Evolutionary conservation across 1,140 invertebrate species (phyloP).

Genomic region (Lordiphosa clarofinis): DNA sequence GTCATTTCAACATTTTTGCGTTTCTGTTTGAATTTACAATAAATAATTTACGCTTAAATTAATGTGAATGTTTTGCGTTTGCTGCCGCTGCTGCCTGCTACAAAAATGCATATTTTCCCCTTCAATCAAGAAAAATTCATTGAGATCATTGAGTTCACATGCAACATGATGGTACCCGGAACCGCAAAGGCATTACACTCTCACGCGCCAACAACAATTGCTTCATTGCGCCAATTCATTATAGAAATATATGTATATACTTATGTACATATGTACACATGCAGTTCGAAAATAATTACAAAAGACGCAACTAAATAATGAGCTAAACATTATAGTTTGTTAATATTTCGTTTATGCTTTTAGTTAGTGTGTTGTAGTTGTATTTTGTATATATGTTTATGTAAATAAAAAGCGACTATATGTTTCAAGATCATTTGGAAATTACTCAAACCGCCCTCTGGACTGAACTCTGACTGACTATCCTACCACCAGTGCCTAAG

Average conservation of each 20-base stretch:
- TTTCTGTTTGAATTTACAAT: no score
- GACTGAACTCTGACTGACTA: constrained; percentile 36
- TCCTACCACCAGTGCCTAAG: constrained; percentile 7
- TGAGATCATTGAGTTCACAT: constrained; percentile 73
- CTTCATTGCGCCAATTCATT: constrained; percentile 23
- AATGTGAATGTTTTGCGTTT: constrained; percentile 66
- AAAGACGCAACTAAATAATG: constrained; percentile 20
- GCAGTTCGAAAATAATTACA: constrained; percentile 2
- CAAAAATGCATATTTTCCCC: constrained; percentile 52
- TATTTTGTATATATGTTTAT: constrained; percentile 33
- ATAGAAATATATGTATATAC: constrained; percentile 11
- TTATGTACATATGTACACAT: constrained; percentile 6
- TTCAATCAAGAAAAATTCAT: constrained; percentile 70
- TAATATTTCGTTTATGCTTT: constrained; percentile 41
- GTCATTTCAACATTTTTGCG: constrained; percentile 5
- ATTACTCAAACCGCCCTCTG: constrained; percentile 60
- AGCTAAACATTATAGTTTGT: constrained; percentile 56
- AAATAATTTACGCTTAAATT: constrained; percentile 58
- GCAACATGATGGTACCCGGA: constrained; percentile 40
- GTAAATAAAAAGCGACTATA: constrained; percentile 76
- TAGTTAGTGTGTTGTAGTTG: constrained; percentile 37
- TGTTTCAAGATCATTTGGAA: constrained; percentile 79
- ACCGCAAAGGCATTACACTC: constrained; percentile 21
- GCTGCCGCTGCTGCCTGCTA: constrained; percentile 25
- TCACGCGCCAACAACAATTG: constrained; percentile 34